Base-by-base conservation (phyloP, 2,888 invertebrate genomes). In the Rhingia campestris region DNA sequence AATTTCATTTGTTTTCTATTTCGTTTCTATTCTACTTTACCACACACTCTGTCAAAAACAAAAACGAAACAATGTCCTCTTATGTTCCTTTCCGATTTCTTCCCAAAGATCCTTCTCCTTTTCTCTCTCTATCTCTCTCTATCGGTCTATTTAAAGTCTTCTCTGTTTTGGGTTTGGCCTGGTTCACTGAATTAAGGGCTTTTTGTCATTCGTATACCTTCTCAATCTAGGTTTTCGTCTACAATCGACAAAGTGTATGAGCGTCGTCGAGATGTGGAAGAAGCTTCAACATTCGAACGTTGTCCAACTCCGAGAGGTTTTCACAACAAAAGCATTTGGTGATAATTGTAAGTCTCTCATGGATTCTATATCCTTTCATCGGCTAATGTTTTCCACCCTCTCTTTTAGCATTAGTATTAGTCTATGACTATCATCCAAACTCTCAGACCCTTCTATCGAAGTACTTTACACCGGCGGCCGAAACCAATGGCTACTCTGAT, bases 231-330 rank as follows among this genome's bases (percentile, higher is more conserved):
- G 95, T 90, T 95, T 96, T 89, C 94, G 96, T 45, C 92, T 97
- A 87, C 95, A 95, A 87, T 95, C 95, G 88, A 95, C 96, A 49
- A 97, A 98, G 89, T 96, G 95, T 90, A 95, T 97, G 93, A 92
- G 95, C 35, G 92, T 95, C 87, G 95, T 98, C 49, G 98, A 99
- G 88, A 94, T 95, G 93, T 99, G 99, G 99, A 98, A 97, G 91
- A 96, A 97, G 92, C 93, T 99, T 74, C 95, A 95, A 89, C 99
- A 99, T 92, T 97, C 98, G 88, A 99, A 99, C 93, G 94, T 99
- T 87, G 97, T 99, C 80, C 96, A 96, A 88, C 92, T 99, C 75
- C 94, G 96, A 89, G 98, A 99, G 91, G 96, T 97, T 87, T 98
- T 99, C 92, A 96, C 97, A 43, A 98, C 99, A 47, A 97, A 98